Conservation (phyloP, 1,140 invertebrate species). For the Achatina immaculata region DNA sequence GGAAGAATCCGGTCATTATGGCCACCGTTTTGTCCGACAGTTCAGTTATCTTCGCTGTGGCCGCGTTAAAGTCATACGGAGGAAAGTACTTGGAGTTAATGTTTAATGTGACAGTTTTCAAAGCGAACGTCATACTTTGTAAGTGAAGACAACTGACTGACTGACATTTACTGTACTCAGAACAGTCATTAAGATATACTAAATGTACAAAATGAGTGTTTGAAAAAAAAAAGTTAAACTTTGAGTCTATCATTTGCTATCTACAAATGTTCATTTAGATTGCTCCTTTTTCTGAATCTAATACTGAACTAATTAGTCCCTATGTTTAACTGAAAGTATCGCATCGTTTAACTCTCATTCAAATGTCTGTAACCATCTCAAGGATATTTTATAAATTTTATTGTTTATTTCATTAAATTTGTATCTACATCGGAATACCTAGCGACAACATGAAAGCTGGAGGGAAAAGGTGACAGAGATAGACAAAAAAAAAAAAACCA, state of each 20-base stretch:
- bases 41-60: background rate
- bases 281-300: background rate
- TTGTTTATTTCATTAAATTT: too few relatives aligned
- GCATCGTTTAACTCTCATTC: too few relatives aligned
- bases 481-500: too few relatives aligned
- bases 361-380: too few relatives aligned
- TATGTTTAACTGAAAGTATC: too few relatives aligned
- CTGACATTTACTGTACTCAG: background rate
- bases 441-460: too few relatives aligned
- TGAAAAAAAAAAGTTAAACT: background rate
- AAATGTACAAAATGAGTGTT: background rate
- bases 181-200: background rate
- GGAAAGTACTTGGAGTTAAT: slow-evolving; percentile 10
- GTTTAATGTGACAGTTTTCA: slow-evolving; percentile 1
- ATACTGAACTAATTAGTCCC: background rate
- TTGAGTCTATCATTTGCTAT: background rate
- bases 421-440: too few relatives aligned
- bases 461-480: too few relatives aligned
- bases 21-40: background rate
- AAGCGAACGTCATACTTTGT: background rate
- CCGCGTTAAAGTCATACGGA: background rate
- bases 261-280: background rate
- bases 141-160: background rate
- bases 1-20: background rate
- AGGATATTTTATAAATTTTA: too few relatives aligned